Base-by-base conservation (phyloP, 2,113 vertebrate species). In the Agapornis roseicollis region DNA sequence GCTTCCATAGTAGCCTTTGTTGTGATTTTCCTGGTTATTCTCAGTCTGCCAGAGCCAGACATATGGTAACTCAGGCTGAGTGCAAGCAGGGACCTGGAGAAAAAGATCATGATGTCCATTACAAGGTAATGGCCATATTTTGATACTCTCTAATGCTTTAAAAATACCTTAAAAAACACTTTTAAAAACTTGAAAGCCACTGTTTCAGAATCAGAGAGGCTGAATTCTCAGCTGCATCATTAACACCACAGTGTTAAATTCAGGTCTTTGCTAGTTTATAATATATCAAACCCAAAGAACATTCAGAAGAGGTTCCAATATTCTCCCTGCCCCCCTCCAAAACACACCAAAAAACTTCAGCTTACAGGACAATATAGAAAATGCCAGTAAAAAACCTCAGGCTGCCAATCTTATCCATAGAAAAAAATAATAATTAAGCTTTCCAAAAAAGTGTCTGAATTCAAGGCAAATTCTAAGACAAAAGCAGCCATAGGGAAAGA, bases 401-500 rank as follows among this genome's bases (percentile, higher is more conserved):
- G 44, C 74, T 89, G 41, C 77, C 78, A 74, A 73, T 83, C 53
- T 70, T 76, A 84, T 16, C 41, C 58, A 72, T 0, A 82, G 27
- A 53, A 84, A 76, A 27, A 41, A 5, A 25, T 2, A 73, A 18
- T 28, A 89, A 88, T 58, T 82, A 39, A 91, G 29, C 10, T 77
- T 17, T 91, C 66, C 0, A 7, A 87, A 88, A 82, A 93, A 52
- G 13, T 23, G 6, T 56, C 73, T 65, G 47, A 90, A 88, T 86
- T 85, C 37, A 88, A 93, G 27, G 60, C 24, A 88, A 93, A 89
- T 64, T 84, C 53, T 72, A 91, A 73, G 46, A 88, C 73, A 85
- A 86, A 81, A 88, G 56, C 25, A 73, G 39, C 47, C 82, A 84
- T 2, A 25, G 11, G n/a, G 35, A 78, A 81, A 83, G 22, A 93